A percentile compares a stretch with the other conserved stretches of the same genome.
phyloP scores from a whole-genome alignment of 2,888 invertebrate genomes.

The Dusona sp. region DNA sequence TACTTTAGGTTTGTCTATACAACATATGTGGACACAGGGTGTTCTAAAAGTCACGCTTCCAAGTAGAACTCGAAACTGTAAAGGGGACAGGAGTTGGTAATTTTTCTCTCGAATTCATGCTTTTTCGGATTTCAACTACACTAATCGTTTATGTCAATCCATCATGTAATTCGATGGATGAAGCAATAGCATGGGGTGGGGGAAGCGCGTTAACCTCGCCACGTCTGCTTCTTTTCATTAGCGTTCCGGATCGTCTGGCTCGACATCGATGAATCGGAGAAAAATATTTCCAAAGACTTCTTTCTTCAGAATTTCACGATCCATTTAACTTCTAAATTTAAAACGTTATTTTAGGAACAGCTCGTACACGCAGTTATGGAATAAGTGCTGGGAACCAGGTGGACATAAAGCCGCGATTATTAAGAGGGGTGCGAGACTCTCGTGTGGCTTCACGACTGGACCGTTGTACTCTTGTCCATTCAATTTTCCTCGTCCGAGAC shows the following conservation, averaged over 20 bases:
- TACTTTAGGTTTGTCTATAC: neutral
- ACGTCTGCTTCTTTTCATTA: too few species aligned
- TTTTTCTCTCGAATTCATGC: neutral
- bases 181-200: too few species aligned
- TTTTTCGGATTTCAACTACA: neutral
- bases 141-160: neutral
- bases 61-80: neutral
- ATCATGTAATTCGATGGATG: neutral
- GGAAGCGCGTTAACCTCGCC: too few species aligned
- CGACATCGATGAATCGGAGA: neutral
- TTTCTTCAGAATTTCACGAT: neutral
- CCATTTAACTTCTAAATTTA: neutral
- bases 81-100: neutral
- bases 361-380: neutral
- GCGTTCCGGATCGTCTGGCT: neutral
- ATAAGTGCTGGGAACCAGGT: neutral
- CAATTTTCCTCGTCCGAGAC: neutral
- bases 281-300: neutral
- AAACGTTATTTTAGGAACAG: neutral
- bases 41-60: neutral
- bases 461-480: constrained; percentile 12
- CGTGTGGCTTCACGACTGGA: neutral
- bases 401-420: constrained; percentile 9
- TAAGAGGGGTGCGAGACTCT: constrained; percentile 14
- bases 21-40: neutral